Evolutionary conservation across 2,797 vertebrate species (phyloP), one percentile per base, ranked within the genome.

Genomic region (Huso huso): DNA sequence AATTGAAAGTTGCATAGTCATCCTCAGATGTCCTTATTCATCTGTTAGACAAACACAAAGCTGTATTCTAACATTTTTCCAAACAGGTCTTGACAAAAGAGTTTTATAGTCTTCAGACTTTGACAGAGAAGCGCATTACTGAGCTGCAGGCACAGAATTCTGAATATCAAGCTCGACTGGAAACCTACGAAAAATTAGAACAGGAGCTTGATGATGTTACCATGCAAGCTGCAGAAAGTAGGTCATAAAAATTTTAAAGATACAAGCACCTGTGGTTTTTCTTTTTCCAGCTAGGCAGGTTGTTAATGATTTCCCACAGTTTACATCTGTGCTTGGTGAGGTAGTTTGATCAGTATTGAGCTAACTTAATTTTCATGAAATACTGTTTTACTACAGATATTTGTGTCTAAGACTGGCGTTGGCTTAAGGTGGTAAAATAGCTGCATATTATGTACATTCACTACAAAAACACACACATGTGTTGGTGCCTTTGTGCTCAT

Each of bases 161-260:
- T 8, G 95, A 98, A 69, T 87, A 89, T 78, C 91, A 90, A 9
- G 84, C 90, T 62, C 90, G 90, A 55, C 86, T 98, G 67, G 87
- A 95, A 81, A 93, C 91, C 7, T 99, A 99, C 0, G 95, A 98
- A 82, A 93, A 89, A 74, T 77, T 98, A 58, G 97, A 99, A 80
- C 90, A 92, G 73, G 96, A 99, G 72, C 84, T 99, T 72, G 97
- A 99, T 74, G 92, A 95, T 67, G 91, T 98, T 82, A 94, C 96
- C 81, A 86, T 99, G 87, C 97, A 99, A 80, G 92, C 95, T 49
- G 97, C 95, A 51, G 95, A 99, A 84, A 91, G 97, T 97, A 90
- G 87, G 88, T 87, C 63, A 49, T 71, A 58, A 58, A 58, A 7
- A 58, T n/a, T 6, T n/a, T 12, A 6, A 58, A 12, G 6, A 7